These are phyloP conservation scores for Hystrix cristata DNA, from an alignment of 2,113 vertebrate genomes.

Conservation along the genomic window DNA sequence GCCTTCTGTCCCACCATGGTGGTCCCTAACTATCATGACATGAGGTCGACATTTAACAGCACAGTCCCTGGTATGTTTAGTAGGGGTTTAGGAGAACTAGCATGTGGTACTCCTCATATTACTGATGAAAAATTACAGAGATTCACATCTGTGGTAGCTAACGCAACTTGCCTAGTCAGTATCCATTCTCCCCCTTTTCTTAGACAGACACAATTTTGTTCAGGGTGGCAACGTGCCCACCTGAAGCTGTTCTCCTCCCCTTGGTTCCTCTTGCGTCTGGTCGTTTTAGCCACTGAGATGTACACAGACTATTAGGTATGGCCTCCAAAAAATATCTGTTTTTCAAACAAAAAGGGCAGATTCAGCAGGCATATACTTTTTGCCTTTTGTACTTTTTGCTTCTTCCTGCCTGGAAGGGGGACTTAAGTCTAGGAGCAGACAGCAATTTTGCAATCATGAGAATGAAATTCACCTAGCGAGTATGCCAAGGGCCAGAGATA, in stretches of 20 bases:
- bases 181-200: background rate
- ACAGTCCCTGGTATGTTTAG: slow-evolving; percentile 19
- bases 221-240: background rate
- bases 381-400: background rate
- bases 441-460: background rate
- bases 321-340: slow-evolving; percentile 26
- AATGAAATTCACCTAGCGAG: background rate
- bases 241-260: background rate
- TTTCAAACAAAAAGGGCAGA: background rate
- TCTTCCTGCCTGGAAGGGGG: background rate
- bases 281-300: background rate
- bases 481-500: background rate
- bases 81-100: slow-evolving; percentile 36
- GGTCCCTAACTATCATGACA: background rate
- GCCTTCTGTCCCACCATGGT: background rate
- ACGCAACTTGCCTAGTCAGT: background rate
- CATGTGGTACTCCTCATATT: background rate
- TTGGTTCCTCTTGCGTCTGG: background rate
- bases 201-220: background rate
- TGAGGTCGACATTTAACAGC: slow-evolving; percentile 14
- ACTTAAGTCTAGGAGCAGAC: background rate
- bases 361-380: background rate
- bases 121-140: background rate
- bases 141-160: background rate
- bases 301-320: background rate